A percentile compares a stretch with the other conserved stretches of the same genome.
Evolutionary conservation across 2,888 invertebrate genomes (phyloP).

Genomic region (Idaea aversata): DNA sequence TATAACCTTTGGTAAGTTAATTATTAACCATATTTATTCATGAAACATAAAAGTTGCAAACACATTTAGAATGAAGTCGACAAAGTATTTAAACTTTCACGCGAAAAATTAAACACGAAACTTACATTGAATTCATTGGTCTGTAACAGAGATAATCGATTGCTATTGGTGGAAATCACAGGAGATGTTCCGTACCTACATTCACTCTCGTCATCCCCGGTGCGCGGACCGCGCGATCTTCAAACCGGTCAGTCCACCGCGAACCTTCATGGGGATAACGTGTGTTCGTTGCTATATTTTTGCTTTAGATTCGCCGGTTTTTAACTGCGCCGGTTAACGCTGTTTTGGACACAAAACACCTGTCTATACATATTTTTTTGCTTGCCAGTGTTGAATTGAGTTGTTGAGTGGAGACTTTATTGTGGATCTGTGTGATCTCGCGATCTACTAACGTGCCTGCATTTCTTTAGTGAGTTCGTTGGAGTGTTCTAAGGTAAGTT

Average conservation of each 20-base stretch:
- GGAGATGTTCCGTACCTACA: conserved; percentile 52
- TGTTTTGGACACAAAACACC: conserved; percentile 38
- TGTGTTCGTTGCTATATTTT: conserved; percentile 34
- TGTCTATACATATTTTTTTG: conserved; percentile 26
- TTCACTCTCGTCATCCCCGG: conserved; percentile 60
- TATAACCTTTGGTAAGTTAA: conserved; percentile 38
- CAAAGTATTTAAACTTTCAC: conserved; percentile 60
- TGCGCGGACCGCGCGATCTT: conserved; percentile 63
- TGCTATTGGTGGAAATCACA: conserved; percentile 52
- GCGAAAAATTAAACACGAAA: conserved; percentile 42
- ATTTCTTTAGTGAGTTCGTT: conserved; percentile 66
- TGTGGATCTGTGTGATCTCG: conserved; percentile 70
- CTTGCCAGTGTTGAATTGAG: conserved; percentile 61
- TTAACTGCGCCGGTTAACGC: conserved; percentile 46
- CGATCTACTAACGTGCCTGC: conserved; percentile 63
- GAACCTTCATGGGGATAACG: conserved; percentile 63
- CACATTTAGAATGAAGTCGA: neutral
- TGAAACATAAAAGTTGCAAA: conserved; percentile 25
- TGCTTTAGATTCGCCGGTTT: conserved; percentile 46
- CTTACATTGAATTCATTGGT: conserved; percentile 45
- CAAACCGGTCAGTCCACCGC: conserved; percentile 71
- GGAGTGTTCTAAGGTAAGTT: conserved; percentile 75
- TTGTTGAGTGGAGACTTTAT: conserved; percentile 57
- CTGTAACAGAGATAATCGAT: conserved; percentile 20
- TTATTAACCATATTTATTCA: conserved; percentile 28